Evolutionary conservation across 2,888 invertebrate genomes (phyloP).

Genomic region (Hyppa rectilinea): DNA sequence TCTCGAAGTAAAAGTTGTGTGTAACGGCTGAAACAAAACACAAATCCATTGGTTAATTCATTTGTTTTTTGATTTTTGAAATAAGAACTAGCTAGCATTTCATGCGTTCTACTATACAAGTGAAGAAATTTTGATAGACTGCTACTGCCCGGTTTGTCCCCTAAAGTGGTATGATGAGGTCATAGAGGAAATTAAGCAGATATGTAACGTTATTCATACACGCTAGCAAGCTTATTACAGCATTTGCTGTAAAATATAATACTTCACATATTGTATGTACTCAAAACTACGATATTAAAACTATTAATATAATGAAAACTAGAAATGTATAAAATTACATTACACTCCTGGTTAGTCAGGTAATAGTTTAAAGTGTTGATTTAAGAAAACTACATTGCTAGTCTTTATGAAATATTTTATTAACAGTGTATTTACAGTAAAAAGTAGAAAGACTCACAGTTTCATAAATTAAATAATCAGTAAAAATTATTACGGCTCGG

Average conservation of each 20-base stretch:
- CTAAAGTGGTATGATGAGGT: too few species aligned
- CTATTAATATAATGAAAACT: too few species aligned
- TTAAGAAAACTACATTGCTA: neutral
- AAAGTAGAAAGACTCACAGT: neutral
- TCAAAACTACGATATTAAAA: too few species aligned
- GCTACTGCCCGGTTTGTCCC: neutral
- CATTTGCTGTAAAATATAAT: too few species aligned
- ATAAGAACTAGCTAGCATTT: neutral
- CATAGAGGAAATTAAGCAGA: too few species aligned
- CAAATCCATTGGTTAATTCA: neutral
- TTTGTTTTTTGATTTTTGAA: neutral
- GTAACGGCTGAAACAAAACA: conserved; percentile 39
- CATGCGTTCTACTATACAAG: neutral
- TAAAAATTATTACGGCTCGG: neutral
- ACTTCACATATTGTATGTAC: too few species aligned
- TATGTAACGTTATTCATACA: neutral
- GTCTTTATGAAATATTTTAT: conserved; percentile 1
- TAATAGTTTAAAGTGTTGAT: neutral
- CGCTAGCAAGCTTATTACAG: neutral
- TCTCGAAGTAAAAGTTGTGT: conserved; percentile 13
- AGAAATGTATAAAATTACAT: neutral
- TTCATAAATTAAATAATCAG: neutral
- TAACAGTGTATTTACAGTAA: conserved; percentile 5
- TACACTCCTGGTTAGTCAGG: too few species aligned
- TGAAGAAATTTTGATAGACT: neutral